Evolutionary conservation across 2,888 invertebrate genomes (phyloP), one percentile per base, ranked within the genome.

Genomic region (Adineta ricciae): DNA sequence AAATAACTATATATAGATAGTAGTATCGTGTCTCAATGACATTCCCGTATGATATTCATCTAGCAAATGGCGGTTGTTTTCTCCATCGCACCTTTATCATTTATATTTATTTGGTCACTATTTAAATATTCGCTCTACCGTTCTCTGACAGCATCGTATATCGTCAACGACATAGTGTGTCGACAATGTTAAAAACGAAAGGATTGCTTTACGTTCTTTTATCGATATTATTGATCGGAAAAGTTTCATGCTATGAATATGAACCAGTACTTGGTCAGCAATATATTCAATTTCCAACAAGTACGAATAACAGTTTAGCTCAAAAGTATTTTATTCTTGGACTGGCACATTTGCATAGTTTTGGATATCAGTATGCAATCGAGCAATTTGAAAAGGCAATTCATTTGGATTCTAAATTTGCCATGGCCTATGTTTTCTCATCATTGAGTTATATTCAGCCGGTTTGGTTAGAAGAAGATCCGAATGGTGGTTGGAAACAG

Each of bases 201-300:
- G 46, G 46, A 46, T 11, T 46, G 8, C 5, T 46, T 46, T 46
- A 11, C 11, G 11, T 46, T 46, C 46, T 72, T 32, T 19, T 72
- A 32, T 72, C 21, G 11, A 16, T 14, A 72, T 27, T 72, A 16
- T 36, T 19, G 36, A 72, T 72, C 19, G 4, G 4, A 72, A 32
- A 72, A 8, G 36, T 9, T 72, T 36, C 72, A 72, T 72, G 27
- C 7, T 72, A 72, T 72, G 72, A 72, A 72, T 3, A 32, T 36
- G 19, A 72, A 72, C 72, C 72, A 72, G 9, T 36, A 8, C 36
- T 72, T 72, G 72, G 72, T 19, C 72, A 72, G 36, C 32, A 72
- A 27, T 72, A 72, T 72, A 72, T 72, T 36, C 72, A 36, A 72
- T 72, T 72, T 72, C 32, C 72, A 36, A 72, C 72, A 36, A 72